These are phyloP conservation scores for Anthonomus grandis DNA, from an alignment of 1,140 invertebrate species.

Conservation along the genomic window DNA sequence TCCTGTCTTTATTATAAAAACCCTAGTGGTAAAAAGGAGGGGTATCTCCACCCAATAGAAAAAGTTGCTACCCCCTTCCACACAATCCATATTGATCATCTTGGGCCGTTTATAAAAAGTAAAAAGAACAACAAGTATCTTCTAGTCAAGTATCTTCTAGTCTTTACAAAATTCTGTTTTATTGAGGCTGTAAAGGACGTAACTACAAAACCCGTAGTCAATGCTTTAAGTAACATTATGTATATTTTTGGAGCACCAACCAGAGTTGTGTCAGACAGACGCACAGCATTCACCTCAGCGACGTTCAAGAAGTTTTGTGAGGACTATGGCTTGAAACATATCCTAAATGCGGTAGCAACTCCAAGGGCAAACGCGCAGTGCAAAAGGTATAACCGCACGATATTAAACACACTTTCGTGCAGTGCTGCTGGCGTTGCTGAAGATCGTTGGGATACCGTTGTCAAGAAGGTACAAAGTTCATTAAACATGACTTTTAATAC, in stretches of 20 bases:
- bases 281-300: too few relatives aligned
- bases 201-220: too few relatives aligned
- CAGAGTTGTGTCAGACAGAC: too few relatives aligned
- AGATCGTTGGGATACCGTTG: background rate
- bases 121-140: background rate
- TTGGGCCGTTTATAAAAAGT: constrained; percentile 3
- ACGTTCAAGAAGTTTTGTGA: constrained; percentile 9
- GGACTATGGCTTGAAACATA: constrained; percentile 1
- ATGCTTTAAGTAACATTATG: too few relatives aligned
- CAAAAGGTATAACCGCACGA: constrained; percentile 5
- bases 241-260: constrained; percentile 3
- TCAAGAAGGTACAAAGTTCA: background rate
- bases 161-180: too few relatives aligned
- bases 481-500: background rate
- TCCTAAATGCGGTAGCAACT: constrained; percentile 8
- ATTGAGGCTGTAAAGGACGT: too few relatives aligned
- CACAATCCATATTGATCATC: constrained; percentile 6
- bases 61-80: too few relatives aligned
- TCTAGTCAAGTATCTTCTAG: background rate
- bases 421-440: background rate
- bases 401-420: background rate
- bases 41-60: too few relatives aligned
- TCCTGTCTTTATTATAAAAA: too few relatives aligned
- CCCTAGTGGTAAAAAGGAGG: too few relatives aligned
- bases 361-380: constrained; percentile 8